phyloP scores from a whole-genome alignment of 2,888 invertebrate species.

The Leucoma salicis region DNA sequence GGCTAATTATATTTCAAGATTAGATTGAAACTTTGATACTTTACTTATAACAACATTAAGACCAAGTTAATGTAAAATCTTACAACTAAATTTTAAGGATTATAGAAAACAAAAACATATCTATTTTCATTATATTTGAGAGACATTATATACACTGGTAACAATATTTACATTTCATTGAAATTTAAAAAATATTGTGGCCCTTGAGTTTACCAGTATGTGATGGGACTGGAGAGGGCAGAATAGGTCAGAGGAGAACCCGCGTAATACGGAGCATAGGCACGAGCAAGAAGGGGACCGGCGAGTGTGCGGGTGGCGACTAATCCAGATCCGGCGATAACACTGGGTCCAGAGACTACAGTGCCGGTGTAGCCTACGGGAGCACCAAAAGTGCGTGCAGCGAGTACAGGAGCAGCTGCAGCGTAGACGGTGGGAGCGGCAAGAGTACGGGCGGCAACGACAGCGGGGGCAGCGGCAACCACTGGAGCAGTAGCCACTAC shows the following conservation, averaged over 20 bases:
- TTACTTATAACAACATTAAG: too few relatives aligned
- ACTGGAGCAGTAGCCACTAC: slow-evolving; percentile 48
- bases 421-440: slow-evolving; percentile 20
- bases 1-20: too few relatives aligned
- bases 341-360: slow-evolving; percentile 26
- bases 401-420: background rate
- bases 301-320: slow-evolving; percentile 29
- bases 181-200: slow-evolving; percentile 19
- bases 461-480: slow-evolving; percentile 40
- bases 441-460: slow-evolving; percentile 32
- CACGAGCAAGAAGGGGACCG: slow-evolving; percentile 31
- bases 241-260: slow-evolving; percentile 41
- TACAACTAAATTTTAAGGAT: too few relatives aligned
- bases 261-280: slow-evolving; percentile 34
- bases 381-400: slow-evolving; percentile 11
- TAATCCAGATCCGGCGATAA: slow-evolving; percentile 25
- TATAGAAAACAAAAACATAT: too few relatives aligned
- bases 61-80: too few relatives aligned
- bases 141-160: slow-evolving; percentile 15
- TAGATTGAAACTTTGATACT: too few relatives aligned
- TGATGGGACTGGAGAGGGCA: slow-evolving; percentile 56
- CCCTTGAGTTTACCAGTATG: slow-evolving; percentile 53
- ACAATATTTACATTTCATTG: slow-evolving; percentile 55
- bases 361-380: slow-evolving; percentile 11
- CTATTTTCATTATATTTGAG: too few relatives aligned